Percentiles rank a stretch among this genome's conserved stretches.
Conservation (phyloP, 1,140 invertebrate genomes). For the Caerostris extrusa region DNA sequence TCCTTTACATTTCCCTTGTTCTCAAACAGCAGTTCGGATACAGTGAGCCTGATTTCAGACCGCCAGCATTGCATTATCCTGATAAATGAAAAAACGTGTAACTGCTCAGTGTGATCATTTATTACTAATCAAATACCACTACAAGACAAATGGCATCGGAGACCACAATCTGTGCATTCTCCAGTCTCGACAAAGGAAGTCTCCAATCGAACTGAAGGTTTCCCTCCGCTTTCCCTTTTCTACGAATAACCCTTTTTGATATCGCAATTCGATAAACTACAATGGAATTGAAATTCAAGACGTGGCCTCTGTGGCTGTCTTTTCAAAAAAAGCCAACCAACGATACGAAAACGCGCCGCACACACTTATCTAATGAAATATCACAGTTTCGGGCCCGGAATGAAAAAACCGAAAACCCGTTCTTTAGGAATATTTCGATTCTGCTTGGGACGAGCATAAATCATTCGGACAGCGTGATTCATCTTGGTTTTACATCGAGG, state of each 20-base stretch:
- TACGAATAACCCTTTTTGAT: background rate
- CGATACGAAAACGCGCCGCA: background rate
- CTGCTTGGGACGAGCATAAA: slow-evolving; percentile 51
- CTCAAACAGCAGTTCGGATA: no score
- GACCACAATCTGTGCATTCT: background rate
- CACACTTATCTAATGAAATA: slow-evolving; percentile 32
- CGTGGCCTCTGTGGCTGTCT: background rate
- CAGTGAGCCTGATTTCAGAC: no score
- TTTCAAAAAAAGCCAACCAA: background rate
- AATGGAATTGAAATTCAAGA: slow-evolving; percentile 37
- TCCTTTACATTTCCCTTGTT: no score
- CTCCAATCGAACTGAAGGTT: background rate
- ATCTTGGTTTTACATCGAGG: slow-evolving; percentile 47
- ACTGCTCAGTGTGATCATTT: background rate
- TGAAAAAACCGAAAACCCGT: background rate
- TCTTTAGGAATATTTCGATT: slow-evolving; percentile 45
- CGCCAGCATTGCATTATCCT: no score
- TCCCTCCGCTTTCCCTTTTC: background rate
- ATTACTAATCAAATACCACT: background rate
- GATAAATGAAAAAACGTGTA: no score
- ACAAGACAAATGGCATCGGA: background rate
- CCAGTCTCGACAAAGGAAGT: background rate
- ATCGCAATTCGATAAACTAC: background rate
- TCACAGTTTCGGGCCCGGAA: background rate
- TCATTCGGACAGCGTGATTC: slow-evolving; percentile 66